phyloP scores from a whole-genome alignment of 1,140 invertebrate genomes.

The Zaprionus davidi region DNA sequence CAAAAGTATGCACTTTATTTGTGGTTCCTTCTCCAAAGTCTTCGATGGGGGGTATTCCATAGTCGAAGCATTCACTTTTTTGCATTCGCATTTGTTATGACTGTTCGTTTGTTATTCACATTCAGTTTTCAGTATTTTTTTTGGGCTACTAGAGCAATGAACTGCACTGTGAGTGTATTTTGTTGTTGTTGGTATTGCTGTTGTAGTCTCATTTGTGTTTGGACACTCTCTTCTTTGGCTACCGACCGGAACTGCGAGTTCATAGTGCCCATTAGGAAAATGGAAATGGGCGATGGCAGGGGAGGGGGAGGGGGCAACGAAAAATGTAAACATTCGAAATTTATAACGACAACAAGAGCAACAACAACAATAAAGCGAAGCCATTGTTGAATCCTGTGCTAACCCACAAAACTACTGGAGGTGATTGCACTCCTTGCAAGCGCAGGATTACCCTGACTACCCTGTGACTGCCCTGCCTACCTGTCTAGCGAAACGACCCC shows the following conservation, averaged over 20 bases:
- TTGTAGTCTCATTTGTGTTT: constrained; percentile 54
- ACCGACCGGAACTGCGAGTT: constrained; percentile 72
- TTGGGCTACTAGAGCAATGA: constrained; percentile 68
- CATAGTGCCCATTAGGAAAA: constrained; percentile 71
- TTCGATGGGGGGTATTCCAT: constrained; percentile 7
- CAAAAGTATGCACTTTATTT: constrained; percentile 2
- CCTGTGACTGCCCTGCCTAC: neutral
- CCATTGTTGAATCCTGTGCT: constrained; percentile 46
- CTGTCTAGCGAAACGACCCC: neutral
- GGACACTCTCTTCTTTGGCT: constrained; percentile 13
- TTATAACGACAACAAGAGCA: constrained; percentile 49
- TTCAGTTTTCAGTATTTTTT: constrained; percentile 18
- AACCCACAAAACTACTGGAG: constrained; percentile 60
- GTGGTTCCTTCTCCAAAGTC: neutral
- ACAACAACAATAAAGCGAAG: constrained; percentile 29
- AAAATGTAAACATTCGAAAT: constrained; percentile 76
- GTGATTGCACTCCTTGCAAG: constrained; percentile 60
- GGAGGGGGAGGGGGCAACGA: constrained; percentile 20
- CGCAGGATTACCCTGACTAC: constrained; percentile 3
- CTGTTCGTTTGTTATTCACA: constrained; percentile 20
- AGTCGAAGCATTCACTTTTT: constrained; percentile 8
- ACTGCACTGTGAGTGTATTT: constrained; percentile 45
- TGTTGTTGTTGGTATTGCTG: neutral
- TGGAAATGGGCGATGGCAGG: constrained; percentile 8
- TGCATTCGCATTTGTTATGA: constrained; percentile 32